Conservation (phyloP, 2,888 invertebrate genomes). For the Caprella mutica region DNA sequence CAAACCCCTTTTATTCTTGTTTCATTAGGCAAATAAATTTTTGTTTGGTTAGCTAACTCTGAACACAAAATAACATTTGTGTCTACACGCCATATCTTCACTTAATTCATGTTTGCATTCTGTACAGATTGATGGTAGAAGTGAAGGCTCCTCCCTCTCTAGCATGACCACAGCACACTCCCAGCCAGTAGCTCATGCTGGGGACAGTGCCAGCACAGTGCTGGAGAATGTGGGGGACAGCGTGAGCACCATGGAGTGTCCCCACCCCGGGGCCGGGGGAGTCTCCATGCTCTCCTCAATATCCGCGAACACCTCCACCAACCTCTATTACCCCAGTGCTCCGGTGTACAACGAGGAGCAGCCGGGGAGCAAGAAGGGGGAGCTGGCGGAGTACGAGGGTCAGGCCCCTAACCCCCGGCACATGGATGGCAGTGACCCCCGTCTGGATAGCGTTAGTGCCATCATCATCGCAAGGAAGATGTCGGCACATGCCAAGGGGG, state of each 20-base stretch:
- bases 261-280: not conserved
- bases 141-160: too few relatives aligned
- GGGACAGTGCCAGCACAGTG: conserved; percentile 15
- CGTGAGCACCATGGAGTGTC: not conserved
- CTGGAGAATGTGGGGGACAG: not conserved
- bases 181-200: not conserved
- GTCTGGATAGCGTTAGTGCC: conserved; percentile 33
- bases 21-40: not conserved
- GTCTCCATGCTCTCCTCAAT: conserved; percentile 6
- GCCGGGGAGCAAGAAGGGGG: conserved; percentile 11
- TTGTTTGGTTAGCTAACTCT: not conserved
- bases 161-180: too few relatives aligned
- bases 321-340: conserved; percentile 1
- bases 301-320: conserved; percentile 9
- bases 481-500: conserved; percentile 12
- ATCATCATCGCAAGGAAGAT: conserved; percentile 29
- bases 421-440: conserved; percentile 19
- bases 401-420: conserved; percentile 2
- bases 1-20: not conserved
- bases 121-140: too few relatives aligned
- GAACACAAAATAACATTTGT: not conserved
- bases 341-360: too few relatives aligned
- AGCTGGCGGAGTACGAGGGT: conserved; percentile 4
- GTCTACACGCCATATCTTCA: not conserved
- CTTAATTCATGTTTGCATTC: not conserved